Conservation (phyloP, 1,140 invertebrate genomes). For the Zaprionus kolodkinae region DNA sequence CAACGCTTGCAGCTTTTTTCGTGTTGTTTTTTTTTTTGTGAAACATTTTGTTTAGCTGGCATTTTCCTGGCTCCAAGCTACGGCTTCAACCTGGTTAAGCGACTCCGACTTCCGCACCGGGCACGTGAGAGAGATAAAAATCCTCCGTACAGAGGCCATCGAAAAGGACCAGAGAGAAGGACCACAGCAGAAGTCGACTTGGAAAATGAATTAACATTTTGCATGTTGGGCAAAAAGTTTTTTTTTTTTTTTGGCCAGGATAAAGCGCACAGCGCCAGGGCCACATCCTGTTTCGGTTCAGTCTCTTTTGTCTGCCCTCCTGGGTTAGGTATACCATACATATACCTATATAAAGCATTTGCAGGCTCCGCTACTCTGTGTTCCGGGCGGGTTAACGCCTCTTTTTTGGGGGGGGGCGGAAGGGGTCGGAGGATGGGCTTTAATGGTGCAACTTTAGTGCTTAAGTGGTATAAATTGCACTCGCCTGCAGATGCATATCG, state of each 20-base stretch:
- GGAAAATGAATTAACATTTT: slow-evolving; percentile 81
- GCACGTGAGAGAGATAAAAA: slow-evolving; percentile 69
- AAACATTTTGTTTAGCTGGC: slow-evolving; percentile 62
- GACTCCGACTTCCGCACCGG: slow-evolving; percentile 26
- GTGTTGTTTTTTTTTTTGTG: neutral
- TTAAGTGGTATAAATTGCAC: slow-evolving; percentile 80
- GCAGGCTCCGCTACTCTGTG: slow-evolving; percentile 52
- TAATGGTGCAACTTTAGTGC: slow-evolving; percentile 77
- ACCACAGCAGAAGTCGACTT: slow-evolving; percentile 40
- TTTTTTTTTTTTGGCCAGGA: slow-evolving; percentile 15
- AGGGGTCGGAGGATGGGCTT: slow-evolving; percentile 30
- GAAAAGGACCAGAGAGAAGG: neutral
- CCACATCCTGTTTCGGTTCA: slow-evolving; percentile 34
- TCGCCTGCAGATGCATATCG: slow-evolving; percentile 64
- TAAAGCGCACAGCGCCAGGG: slow-evolving; percentile 21
- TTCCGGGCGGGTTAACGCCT: slow-evolving; percentile 69
- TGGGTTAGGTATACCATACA: neutral
- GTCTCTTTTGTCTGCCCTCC: slow-evolving; percentile 35
- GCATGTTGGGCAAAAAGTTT: slow-evolving; percentile 63
- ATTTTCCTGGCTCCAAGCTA: slow-evolving; percentile 11
- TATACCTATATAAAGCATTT: slow-evolving; percentile 64
- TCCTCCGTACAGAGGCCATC: slow-evolving; percentile 62
- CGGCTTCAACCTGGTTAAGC: neutral
- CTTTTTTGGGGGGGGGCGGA: slow-evolving; percentile 50
- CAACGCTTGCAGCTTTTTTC: slow-evolving; percentile 48